Evolutionary conservation across 2,797 vertebrate genomes (phyloP).

Genomic region (Karalla daura): DNA sequence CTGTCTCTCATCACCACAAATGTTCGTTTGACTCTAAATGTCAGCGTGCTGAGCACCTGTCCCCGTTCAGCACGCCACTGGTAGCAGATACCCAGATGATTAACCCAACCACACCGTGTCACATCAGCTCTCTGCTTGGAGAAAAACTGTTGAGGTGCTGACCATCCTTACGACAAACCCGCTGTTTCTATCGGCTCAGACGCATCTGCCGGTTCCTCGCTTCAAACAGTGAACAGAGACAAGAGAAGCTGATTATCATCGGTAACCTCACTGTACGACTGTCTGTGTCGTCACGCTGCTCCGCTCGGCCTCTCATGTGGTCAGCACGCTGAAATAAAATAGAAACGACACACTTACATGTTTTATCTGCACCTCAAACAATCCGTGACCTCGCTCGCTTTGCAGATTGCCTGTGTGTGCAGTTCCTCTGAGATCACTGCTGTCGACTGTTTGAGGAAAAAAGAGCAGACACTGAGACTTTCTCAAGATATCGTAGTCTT

Average conservation of each 20-base stretch:
- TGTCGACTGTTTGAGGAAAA: not conserved
- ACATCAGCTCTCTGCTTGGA: slow-evolving; percentile 10
- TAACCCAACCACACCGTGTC: not conserved
- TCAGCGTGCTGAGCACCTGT: slow-evolving; percentile 17
- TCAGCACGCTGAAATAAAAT: too few relatives aligned
- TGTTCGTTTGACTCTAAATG: slow-evolving; percentile 9
- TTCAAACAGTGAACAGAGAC: not conserved
- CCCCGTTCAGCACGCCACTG: slow-evolving; percentile 33
- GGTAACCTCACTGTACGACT: too few relatives aligned
- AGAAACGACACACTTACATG: slow-evolving; percentile 42
- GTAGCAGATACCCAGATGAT: slow-evolving; percentile 22
- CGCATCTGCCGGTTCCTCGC: not conserved
- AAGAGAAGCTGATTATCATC: not conserved
- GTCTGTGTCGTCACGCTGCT: too few relatives aligned
- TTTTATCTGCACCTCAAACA: not conserved
- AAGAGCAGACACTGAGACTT: slow-evolving; percentile 2
- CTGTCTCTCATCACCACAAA: slow-evolving; percentile 63
- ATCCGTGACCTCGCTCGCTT: not conserved
- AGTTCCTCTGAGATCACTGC: slow-evolving; percentile 1
- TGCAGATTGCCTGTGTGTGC: slow-evolving; percentile 6
- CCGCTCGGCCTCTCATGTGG: too few relatives aligned
- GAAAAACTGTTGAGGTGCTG: slow-evolving; percentile 26
- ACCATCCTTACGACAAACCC: slow-evolving; percentile 1
- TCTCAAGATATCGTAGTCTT: slow-evolving; percentile 13
- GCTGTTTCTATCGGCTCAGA: not conserved